Base-by-base conservation (phyloP, 2,888 invertebrate species). In the Tinea trinotella region DNA sequence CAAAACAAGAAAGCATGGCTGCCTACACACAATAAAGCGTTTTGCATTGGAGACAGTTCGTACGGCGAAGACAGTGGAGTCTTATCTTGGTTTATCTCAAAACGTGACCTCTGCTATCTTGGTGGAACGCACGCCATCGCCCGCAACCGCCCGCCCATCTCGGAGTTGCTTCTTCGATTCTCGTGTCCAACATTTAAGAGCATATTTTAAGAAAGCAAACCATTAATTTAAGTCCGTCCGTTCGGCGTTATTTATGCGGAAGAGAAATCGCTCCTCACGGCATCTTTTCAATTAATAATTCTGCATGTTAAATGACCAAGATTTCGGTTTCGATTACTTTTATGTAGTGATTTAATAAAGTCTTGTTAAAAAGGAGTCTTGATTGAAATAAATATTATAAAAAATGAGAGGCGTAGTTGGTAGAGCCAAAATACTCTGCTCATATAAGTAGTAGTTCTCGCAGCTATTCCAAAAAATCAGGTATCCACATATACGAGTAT, bases 101-200 rank as follows among this genome's bases (percentile, higher is more conserved):
- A 77, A 80, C 82, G 82, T 80, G 85, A 84, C 84, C 84, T 48
- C 74, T 71, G 61, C 74, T 84, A 82, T 84, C 84, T 62, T 35
- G 12, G 53, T 54, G 18, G 46, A 46, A n/a, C 40, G 40, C 30
- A 30, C 40, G 40, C 40, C 40, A 15, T 40, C 15, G 40, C 40
- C 7, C 40, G 30, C 30, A 6, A 48, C 50, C 24, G 50, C 50
- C 50, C 50, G 50, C 50, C 50, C 50, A 24, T 18, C 18, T 18
- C 40, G 40, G 12, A 40, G 40, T 7, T 12, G 40, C 13, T 17
- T 40, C 40, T 40, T 40, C 17, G 40, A 17, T 40, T 30, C 30
- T 7, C 7, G 17, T n/a, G 40, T 4, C 13, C 40, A 17, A 13
- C 3, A 30, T 30, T 30, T 30, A n/a, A 10, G 22, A 40, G 61